Evolutionary conservation across 1,140 invertebrate genomes (phyloP).

Genomic region (Dendrolimus punctatus): DNA sequence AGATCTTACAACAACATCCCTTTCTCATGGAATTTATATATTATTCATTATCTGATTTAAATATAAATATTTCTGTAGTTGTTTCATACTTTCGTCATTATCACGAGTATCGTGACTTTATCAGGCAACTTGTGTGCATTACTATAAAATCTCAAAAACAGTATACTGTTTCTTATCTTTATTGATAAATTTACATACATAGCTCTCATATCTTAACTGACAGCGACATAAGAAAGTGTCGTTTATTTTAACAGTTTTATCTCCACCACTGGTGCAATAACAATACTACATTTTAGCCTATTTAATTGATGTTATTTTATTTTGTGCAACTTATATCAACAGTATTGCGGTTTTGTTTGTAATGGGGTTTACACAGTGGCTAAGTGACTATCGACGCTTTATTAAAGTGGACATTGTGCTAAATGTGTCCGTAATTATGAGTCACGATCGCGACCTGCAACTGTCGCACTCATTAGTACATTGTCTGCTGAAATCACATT

Average conservation of each 20-base stretch:
- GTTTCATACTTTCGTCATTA: not conserved
- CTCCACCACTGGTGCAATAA: conserved; percentile 31
- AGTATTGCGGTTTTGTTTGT: conserved; percentile 9
- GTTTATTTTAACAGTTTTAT: conserved; percentile 48
- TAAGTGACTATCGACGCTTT: conserved; percentile 14
- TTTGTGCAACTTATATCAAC: conserved; percentile 20
- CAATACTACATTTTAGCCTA: conserved; percentile 22
- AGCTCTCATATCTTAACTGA: conserved; percentile 45
- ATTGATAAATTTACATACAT: conserved; percentile 64
- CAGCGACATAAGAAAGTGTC: conserved; percentile 52
- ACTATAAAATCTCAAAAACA: conserved; percentile 44
- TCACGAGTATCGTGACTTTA: conserved; percentile 24
- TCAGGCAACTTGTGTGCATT: conserved; percentile 45
- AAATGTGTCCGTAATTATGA: conserved; percentile 51
- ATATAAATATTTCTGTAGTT: too few species aligned
- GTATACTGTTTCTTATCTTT: conserved; percentile 58
- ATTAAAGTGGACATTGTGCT: conserved; percentile 31
- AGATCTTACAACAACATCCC: too few species aligned
- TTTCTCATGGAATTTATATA: too few species aligned
- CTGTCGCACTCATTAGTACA: conserved; percentile 57
- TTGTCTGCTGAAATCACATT: conserved; percentile 66
- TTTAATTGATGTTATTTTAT: conserved; percentile 10
- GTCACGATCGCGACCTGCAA: conserved; percentile 45
- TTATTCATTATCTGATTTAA: too few species aligned
- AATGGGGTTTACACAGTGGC: conserved; percentile 11